phyloP scores from a whole-genome alignment of 23 tunicate genomes.

The Trididemnum nubilum region DNA sequence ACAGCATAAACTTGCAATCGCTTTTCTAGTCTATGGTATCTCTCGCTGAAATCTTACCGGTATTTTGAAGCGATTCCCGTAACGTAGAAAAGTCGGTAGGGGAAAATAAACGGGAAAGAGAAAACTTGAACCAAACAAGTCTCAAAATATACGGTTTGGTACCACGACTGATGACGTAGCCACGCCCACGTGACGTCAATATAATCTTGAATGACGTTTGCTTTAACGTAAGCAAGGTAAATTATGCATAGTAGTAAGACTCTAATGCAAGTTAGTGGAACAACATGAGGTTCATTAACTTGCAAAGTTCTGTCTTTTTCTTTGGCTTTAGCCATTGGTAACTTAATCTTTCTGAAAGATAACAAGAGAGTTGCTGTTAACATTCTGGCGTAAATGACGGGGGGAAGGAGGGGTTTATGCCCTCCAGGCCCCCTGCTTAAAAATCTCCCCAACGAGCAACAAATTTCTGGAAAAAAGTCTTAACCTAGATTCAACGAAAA shows the following conservation, averaged over 20 bases:
- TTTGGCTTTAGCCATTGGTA: too few species aligned
- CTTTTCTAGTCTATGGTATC: too few species aligned
- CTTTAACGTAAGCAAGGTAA: slow-evolving; percentile 27
- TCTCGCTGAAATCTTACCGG: slow-evolving; percentile 38
- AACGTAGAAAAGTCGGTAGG: slow-evolving; percentile 28
- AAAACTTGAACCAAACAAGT: slow-evolving; percentile 58
- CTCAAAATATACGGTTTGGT: slow-evolving; percentile 64
- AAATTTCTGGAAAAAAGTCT: too few species aligned
- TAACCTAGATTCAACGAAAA: too few species aligned
- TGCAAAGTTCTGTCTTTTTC: too few species aligned
- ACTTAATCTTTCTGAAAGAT: too few species aligned
- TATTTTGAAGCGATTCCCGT: slow-evolving; percentile 30
- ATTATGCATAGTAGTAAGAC: neutral
- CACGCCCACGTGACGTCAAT: slow-evolving; percentile 47
- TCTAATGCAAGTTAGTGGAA: neutral
- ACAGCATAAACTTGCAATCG: too few species aligned
- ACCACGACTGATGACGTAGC: slow-evolving; percentile 70
- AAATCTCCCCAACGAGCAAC: too few species aligned
- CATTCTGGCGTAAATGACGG: slow-evolving; percentile 53
- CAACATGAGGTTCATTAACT: slow-evolving; percentile 1
- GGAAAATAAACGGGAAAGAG: slow-evolving; percentile 36
- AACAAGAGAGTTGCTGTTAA: slow-evolving; percentile 41
- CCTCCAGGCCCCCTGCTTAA: too few species aligned
- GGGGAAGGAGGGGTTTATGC: too few species aligned
- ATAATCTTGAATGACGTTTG: slow-evolving; percentile 46